Evolutionary conservation across 2,113 vertebrate genomes (phyloP).

Genomic region (Eleginops maclovinus): DNA sequence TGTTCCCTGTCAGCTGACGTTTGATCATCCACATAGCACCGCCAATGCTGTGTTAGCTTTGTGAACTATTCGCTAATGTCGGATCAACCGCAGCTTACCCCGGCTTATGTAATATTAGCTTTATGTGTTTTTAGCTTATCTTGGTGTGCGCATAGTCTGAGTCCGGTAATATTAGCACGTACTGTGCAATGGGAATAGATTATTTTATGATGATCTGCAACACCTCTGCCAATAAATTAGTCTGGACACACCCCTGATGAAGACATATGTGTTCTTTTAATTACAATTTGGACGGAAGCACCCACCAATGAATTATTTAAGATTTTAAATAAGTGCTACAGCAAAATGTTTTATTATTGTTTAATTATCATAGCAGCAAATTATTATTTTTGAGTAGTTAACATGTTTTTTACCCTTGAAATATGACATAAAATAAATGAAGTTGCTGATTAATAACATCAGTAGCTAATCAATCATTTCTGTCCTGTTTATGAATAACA

Average conservation of each 20-base stretch:
- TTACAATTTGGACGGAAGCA: background rate
- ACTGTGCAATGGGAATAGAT: background rate
- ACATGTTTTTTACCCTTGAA: background rate
- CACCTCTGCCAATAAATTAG: background rate
- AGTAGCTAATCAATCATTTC: no score
- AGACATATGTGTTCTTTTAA: background rate
- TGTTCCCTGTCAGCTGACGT: constrained; percentile 1
- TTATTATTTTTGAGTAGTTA: no score
- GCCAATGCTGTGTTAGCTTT: background rate
- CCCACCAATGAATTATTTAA: background rate
- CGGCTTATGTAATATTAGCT: background rate
- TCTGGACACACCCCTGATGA: background rate
- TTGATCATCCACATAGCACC: constrained; percentile 8
- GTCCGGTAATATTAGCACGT: background rate
- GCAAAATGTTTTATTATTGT: background rate
- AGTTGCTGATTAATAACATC: background rate
- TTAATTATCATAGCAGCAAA: no score
- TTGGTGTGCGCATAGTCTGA: background rate
- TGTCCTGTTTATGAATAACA: background rate
- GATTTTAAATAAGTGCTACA: background rate
- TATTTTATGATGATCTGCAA: background rate
- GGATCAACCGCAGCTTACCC: background rate
- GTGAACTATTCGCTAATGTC: background rate
- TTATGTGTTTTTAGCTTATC: background rate
- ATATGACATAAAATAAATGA: background rate